A percentile compares a stretch with the other conserved stretches of the same genome.
Conservation (phyloP, 2,797 vertebrate species). For the Crossoptilon crossoptilon region DNA sequence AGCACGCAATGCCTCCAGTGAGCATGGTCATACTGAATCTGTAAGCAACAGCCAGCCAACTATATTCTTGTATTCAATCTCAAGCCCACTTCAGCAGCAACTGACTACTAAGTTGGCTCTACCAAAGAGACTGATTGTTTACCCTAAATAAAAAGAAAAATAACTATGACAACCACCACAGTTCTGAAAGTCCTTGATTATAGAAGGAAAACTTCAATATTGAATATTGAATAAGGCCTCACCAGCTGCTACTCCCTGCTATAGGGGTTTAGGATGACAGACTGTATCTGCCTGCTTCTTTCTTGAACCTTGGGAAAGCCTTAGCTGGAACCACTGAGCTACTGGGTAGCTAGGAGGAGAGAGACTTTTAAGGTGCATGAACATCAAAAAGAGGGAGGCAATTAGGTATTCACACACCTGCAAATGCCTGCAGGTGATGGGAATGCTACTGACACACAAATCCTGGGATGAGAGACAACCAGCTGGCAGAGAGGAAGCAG, state of each 20-base stretch:
- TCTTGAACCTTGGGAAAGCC: background rate
- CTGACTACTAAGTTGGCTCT: background rate
- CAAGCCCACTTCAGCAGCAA: constrained; percentile 20
- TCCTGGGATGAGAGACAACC: background rate
- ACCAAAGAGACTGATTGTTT: background rate
- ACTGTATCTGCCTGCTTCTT: background rate
- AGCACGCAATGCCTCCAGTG: background rate
- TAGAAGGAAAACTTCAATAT: background rate
- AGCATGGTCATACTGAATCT: background rate
- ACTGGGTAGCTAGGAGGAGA: background rate
- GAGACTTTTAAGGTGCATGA: background rate
- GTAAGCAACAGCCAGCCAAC: background rate
- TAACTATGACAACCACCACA: background rate
- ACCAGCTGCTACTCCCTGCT: background rate
- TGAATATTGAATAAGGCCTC: background rate
- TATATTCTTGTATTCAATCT: constrained; percentile 21
- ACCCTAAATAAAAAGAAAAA: constrained; percentile 20
- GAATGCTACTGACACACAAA: background rate
- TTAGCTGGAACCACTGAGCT: background rate
- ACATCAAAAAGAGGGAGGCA: background rate
- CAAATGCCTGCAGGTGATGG: background rate
- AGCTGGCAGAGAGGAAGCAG: background rate
- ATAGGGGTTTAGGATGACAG: background rate
- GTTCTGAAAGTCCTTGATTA: background rate
- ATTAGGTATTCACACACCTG: background rate